Base-by-base conservation (phyloP, 2,113 vertebrate genomes). In the Rhineura floridana region DNA sequence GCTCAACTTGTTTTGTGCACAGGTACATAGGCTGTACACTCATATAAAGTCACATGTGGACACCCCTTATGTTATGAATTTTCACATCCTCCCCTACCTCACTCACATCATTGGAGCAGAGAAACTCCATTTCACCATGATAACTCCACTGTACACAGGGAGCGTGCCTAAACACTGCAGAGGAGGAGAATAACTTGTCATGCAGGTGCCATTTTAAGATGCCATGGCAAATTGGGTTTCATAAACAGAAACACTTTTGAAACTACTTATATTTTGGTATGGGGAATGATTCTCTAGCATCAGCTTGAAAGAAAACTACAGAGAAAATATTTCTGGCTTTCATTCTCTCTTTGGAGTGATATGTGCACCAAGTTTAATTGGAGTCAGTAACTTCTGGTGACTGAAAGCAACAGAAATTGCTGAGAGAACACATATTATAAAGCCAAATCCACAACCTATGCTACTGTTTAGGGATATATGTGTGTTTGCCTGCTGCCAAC, bases 361-460 rank as follows among this genome's bases (percentile, higher is more conserved):
- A 52, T 86, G 70, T 62, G n/a, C 80, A 76, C 48, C 13, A 9
- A 75, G 44, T 88, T 88, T 77, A 88, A 88, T 88, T 88, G 87
- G 80, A 65, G 70, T 88, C 87, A 77, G 87, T 88, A 88, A 83
- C 87, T 88, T 88, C 65, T 62, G 63, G 44, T 88, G 87, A 88
- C 80, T 83, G 81, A 83, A 76, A 77, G 80, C 80, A 76, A 65
- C 17, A 19, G 72, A 88, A 88, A 59, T 70, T 88, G 87, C 80
- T 83, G 80, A 88, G 87, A 83, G 70, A 83, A 83, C 55, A 65
- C 42, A 85, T 75, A 83, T 87, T 87, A 70, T n/a, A 81, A 70
- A 59, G 67, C 77, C n/a, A 76, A 55, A 77, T 77, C 80, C 87
- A 88, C 59, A 83, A 52, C 33, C 70, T n/a, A 21, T 65, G n/a